Conservation (phyloP, 2,797 vertebrate genomes). For the Notamacropus eugenii region DNA sequence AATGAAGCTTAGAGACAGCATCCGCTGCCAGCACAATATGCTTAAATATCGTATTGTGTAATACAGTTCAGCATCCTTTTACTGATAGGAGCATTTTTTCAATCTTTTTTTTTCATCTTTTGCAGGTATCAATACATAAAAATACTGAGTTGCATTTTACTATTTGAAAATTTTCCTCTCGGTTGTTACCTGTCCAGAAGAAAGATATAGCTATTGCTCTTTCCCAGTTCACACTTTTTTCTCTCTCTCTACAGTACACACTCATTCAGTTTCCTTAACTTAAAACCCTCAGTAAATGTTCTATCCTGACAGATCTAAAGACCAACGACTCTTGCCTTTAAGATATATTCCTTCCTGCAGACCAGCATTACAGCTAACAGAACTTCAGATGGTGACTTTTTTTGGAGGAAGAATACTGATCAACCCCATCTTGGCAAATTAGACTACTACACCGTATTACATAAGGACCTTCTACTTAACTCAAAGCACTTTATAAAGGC, state of each 20-base stretch:
- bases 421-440: background rate
- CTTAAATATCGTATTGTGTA: constrained; percentile 27
- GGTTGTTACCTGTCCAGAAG: background rate
- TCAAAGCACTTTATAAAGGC: constrained; percentile 23
- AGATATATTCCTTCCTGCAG: background rate
- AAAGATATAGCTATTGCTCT: background rate
- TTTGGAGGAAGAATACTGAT: background rate
- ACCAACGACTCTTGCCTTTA: background rate
- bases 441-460: background rate
- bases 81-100: background rate
- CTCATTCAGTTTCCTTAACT: background rate
- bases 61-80: constrained; percentile 41
- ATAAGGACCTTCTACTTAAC: background rate
- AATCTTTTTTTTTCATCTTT: background rate
- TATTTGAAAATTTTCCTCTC: background rate
- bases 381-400: background rate
- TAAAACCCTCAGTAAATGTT: background rate
- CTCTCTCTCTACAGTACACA: background rate
- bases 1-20: constrained; percentile 77
- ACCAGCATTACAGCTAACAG: background rate
- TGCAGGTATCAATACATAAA: constrained; percentile 4
- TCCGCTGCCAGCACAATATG: constrained; percentile 60
- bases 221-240: background rate
- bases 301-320: background rate
- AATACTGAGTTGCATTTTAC: background rate